Percentiles rank a stretch among this genome's conserved stretches.
These are phyloP conservation scores for Paramisgurnus dabryanus DNA, from an alignment of 2,113 vertebrate genomes.

Conservation along the genomic window DNA sequence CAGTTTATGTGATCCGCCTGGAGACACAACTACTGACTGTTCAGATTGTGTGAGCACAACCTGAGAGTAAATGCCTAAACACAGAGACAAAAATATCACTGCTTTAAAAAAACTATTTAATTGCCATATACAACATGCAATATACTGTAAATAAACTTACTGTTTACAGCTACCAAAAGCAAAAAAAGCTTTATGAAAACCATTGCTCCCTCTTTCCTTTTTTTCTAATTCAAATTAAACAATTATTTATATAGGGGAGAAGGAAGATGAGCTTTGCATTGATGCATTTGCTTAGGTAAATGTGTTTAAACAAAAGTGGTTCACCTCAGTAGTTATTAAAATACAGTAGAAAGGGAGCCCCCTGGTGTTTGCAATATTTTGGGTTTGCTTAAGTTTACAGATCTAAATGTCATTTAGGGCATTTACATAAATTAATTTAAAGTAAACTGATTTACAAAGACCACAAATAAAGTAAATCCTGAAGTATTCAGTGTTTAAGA, in stretches of 20 bases:
- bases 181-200: constrained; percentile 8
- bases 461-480: no score
- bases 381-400: no score
- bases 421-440: no score
- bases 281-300: not conserved
- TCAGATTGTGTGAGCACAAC: constrained; percentile 36
- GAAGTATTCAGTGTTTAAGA: no score
- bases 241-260: not conserved
- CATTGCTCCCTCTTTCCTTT: constrained; percentile 20
- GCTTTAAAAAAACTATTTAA: not conserved
- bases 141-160: constrained; percentile 12
- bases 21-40: constrained; percentile 24
- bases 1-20: constrained; percentile 34
- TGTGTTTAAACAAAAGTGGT: not conserved
- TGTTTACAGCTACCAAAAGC: constrained; percentile 13
- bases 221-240: not conserved
- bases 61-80: constrained; percentile 28
- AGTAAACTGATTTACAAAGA: no score
- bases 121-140: not conserved
- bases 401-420: no score
- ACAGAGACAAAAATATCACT: not conserved
- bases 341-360: not conserved
- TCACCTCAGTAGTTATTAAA: not conserved
- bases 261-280: not conserved
- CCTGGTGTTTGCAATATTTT: not conserved